Evolutionary conservation across 2,113 vertebrate species (phyloP).

Genomic region (Crotalus horridus): DNA sequence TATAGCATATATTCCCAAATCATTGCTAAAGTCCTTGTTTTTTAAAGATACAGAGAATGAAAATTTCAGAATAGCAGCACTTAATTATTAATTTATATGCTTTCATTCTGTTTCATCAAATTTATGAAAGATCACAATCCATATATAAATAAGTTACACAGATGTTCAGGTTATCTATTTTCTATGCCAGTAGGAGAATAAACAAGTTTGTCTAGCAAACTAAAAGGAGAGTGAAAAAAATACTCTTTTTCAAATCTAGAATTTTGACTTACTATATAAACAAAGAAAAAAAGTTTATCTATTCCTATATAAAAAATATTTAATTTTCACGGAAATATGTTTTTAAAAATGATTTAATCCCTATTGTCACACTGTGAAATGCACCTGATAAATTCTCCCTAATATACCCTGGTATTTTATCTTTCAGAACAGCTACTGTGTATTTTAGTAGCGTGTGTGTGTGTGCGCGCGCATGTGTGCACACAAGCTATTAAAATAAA

Average conservation of each 20-base stretch:
- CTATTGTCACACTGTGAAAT: conserved; percentile 56
- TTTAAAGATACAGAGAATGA: conserved; percentile 33
- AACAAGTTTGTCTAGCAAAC: conserved; percentile 52
- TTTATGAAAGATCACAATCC: neutral
- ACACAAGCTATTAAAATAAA: too few relatives aligned
- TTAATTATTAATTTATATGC: neutral
- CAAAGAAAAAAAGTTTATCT: conserved; percentile 21
- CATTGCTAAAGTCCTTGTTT: conserved; percentile 21
- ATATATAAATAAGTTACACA: conserved; percentile 34
- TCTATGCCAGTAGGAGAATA: conserved; percentile 31
- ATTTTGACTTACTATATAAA: conserved; percentile 50
- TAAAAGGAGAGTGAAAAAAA: conserved; percentile 44
- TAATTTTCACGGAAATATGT: conserved; percentile 58
- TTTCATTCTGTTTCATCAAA: neutral
- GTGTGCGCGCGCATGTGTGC: neutral
- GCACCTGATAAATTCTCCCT: conserved; percentile 38
- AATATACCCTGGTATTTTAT: rapidly evolving
- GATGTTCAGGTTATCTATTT: neutral
- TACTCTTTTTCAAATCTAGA: conserved; percentile 42
- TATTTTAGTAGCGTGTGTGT: neutral
- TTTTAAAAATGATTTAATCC: conserved; percentile 45
- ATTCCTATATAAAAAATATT: conserved; percentile 44
- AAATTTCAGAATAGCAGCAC: conserved; percentile 42
- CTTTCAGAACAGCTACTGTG: conserved; percentile 28
- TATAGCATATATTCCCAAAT: neutral